phyloP scores from a whole-genome alignment of 2,888 invertebrate genomes.

The Mesodorylaimus sp. region DNA sequence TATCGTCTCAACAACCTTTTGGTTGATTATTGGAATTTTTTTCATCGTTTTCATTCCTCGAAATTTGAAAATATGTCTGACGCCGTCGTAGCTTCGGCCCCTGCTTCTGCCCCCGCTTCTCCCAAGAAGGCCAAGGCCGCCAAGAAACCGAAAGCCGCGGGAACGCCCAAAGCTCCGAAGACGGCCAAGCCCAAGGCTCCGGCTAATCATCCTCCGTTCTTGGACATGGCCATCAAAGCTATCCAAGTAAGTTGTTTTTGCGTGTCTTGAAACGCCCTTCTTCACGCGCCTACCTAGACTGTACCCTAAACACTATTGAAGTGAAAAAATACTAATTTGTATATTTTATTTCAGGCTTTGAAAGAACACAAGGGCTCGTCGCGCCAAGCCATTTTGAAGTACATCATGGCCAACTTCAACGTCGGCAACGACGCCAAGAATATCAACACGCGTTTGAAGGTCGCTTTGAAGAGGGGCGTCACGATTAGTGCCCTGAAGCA shows the following conservation, averaged over 20 bases:
- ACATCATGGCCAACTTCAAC: slow-evolving; percentile 31
- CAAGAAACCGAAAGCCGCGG: not conserved
- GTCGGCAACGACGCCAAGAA: slow-evolving; percentile 27
- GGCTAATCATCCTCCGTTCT: not conserved
- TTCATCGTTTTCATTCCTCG: too few relatives aligned
- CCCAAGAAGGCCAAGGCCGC: not conserved
- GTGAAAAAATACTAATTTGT: too few relatives aligned
- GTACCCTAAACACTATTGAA: not conserved
- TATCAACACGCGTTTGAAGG: slow-evolving; percentile 27
- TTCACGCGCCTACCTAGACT: not conserved
- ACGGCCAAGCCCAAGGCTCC: not conserved
- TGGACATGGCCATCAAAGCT: slow-evolving; percentile 2
- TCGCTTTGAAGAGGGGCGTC: slow-evolving; percentile 27
- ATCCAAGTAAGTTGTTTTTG: not conserved
- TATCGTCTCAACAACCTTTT: too few relatives aligned
- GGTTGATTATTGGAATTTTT: too few relatives aligned
- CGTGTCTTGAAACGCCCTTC: not conserved
- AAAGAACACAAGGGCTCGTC: slow-evolving; percentile 35
- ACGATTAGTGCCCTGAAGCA: slow-evolving; percentile 28
- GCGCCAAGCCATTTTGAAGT: slow-evolving; percentile 33
- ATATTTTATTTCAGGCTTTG: slow-evolving; percentile 16
- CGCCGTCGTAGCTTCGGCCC: not conserved
- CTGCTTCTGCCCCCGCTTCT: not conserved
- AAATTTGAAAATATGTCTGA: not conserved
- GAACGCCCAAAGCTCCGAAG: not conserved